Conservation (phyloP, 2,113 vertebrate species). For the Perccottus glenii region DNA sequence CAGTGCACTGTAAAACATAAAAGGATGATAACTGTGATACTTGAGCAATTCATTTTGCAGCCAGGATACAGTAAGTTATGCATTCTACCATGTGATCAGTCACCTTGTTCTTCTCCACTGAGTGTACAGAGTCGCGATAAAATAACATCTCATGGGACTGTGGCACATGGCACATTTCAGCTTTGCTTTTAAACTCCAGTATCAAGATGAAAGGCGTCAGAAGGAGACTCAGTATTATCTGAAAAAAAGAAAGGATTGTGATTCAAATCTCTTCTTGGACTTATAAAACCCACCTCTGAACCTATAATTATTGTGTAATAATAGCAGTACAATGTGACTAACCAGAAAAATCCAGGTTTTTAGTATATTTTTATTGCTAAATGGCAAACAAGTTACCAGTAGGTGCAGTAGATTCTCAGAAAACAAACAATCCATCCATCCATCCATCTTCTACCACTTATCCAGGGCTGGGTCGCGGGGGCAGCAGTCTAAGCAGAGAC, state of each 20-base stretch:
- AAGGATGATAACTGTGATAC: neutral
- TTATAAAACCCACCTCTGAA: no score
- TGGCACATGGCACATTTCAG: conserved; percentile 97
- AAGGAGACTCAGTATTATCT: conserved; percentile 93
- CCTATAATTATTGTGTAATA: no score
- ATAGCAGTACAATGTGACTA: no score
- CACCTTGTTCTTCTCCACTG: conserved; percentile 43
- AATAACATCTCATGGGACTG: conserved; percentile 90
- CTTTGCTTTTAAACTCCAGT: conserved; percentile 96
- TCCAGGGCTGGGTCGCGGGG: no score
- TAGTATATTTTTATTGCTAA: no score
- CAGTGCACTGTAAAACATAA: conserved; percentile 27
- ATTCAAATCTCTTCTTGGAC: neutral
- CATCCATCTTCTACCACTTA: no score
- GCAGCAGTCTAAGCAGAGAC: no score
- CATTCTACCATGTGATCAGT: conserved; percentile 52
- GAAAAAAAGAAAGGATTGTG: conserved; percentile 12
- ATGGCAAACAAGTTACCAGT: no score
- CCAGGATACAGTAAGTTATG: neutral
- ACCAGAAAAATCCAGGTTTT: no score
- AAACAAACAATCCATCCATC: no score
- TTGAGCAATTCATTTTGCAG: neutral
- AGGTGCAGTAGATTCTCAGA: no score
- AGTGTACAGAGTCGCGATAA: conserved; percentile 78
- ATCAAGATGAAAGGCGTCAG: conserved; percentile 89